Evolutionary conservation across 2,888 invertebrate species (phyloP), one percentile per base, ranked within the genome.

Genomic region (Andrena camellia): DNA sequence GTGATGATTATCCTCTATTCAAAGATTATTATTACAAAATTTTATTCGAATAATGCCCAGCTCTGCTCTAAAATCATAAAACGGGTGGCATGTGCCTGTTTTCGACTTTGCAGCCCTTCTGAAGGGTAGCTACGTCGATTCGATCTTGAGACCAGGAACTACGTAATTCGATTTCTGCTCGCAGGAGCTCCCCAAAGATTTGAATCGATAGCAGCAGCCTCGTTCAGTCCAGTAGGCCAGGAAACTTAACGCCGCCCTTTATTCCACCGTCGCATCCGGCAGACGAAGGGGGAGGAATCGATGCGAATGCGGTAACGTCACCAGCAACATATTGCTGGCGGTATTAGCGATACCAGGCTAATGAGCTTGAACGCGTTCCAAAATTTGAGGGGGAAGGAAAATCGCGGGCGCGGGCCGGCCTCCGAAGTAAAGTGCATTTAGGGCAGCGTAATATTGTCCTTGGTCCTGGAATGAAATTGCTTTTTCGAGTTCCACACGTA

Each of bases 341-440:
- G 68, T 79, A 78, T 79, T 81, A 73, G 69, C 64, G 64, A 81
- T 80, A 80, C 17, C 29, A 52, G 69, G 72, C 80, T 79, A 81
- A 81, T 80, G 80, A 79, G 80, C 69, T 81, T 81, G 81, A 80
- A 81, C 64, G 52, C 48, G 81, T 81, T 79, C 81, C 81, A 81
- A 79, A 81, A 81, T 73, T 71, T 60, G 42, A 17, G 59, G 26
- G 20, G 29, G 20, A 17, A 20, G 67, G 68, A 69, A 73, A 79
- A 69, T 68, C 64, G 57, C 42, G 17, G 50, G 6, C 20, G 63
- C 29, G 29, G 33, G 23, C 20, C 35, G 20, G n/a, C n/a, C 70
- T 66, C 31, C 10, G 23, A 57, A 68, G 62, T 68, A 50, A 63
- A 69, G 59, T 80, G 69, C 73, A 81, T 81, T 81, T 80, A 74